phyloP scores from a whole-genome alignment of 2,113 vertebrate genomes.

The Rostratula benghalensis region DNA sequence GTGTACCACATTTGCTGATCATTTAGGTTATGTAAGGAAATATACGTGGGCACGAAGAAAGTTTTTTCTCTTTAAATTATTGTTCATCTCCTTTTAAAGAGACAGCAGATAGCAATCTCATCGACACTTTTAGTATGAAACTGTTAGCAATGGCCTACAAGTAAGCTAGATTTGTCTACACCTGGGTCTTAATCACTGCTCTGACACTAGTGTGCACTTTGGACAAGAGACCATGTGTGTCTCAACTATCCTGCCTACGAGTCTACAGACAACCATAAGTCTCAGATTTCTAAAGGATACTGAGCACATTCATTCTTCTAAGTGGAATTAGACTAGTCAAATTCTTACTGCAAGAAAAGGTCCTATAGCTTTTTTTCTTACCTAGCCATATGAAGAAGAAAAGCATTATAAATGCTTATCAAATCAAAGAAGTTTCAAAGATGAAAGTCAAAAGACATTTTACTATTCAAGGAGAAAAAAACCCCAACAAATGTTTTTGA shows the following conservation, averaged over 20 bases:
- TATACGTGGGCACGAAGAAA: neutral
- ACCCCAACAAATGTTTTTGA: neutral
- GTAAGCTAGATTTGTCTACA: neutral
- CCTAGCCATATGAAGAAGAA: neutral
- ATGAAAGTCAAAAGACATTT: neutral
- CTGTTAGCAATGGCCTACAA: neutral
- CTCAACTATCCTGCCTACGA: neutral
- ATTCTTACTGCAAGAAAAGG: neutral
- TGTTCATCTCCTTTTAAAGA: neutral
- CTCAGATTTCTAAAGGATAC: neutral
- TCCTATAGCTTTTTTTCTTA: neutral
- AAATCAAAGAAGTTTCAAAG: neutral
- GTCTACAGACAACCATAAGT: neutral
- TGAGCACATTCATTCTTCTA: neutral
- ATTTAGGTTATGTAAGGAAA: neutral
- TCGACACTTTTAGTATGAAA: rapidly evolving
- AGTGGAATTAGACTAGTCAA: neutral
- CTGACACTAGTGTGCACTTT: neutral
- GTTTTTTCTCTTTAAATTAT: neutral
- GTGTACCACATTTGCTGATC: neutral
- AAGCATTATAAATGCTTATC: neutral
- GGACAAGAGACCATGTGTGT: neutral
- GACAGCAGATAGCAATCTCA: neutral
- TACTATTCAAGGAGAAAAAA: neutral
- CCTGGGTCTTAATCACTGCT: neutral